phyloP scores from a whole-genome alignment of 2,113 vertebrate species.

The Halichoerus grypus region DNA sequence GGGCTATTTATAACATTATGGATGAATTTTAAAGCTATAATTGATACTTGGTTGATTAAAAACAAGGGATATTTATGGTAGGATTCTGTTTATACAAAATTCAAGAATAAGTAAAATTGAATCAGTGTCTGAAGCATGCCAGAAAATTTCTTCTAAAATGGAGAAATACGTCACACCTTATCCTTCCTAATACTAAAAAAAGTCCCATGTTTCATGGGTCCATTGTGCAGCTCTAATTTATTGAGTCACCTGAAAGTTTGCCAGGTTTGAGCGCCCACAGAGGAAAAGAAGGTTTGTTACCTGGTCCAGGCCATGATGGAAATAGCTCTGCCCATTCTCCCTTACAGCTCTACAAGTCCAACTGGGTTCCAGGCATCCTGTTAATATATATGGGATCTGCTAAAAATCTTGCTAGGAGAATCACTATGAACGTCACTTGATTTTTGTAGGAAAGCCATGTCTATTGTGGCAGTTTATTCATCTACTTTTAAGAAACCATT shows the following conservation, averaged over 20 bases:
- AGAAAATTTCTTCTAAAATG: background rate
- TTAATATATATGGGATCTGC: background rate
- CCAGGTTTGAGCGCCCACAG: background rate
- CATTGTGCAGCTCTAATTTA: background rate
- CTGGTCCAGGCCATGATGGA: background rate
- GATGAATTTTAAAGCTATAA: background rate
- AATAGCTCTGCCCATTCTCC: background rate
- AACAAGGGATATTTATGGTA: background rate
- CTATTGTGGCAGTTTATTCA: background rate
- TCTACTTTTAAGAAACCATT: background rate
- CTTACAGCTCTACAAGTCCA: background rate
- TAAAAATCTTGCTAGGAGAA: background rate
- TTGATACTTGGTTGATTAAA: background rate
- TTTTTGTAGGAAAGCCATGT: background rate
- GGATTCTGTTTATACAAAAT: background rate
- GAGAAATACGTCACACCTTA: background rate
- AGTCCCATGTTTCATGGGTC: background rate
- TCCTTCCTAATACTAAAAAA: background rate
- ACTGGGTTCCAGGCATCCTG: accelerated
- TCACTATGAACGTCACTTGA: background rate
- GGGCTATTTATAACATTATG: background rate
- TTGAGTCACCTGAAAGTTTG: background rate
- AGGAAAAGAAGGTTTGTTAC: background rate
- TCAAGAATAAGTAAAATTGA: background rate
- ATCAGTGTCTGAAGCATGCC: background rate